These are phyloP conservation scores for Camelus dromedarius DNA, from an alignment of 2,113 vertebrate genomes.

Conservation along the genomic window DNA sequence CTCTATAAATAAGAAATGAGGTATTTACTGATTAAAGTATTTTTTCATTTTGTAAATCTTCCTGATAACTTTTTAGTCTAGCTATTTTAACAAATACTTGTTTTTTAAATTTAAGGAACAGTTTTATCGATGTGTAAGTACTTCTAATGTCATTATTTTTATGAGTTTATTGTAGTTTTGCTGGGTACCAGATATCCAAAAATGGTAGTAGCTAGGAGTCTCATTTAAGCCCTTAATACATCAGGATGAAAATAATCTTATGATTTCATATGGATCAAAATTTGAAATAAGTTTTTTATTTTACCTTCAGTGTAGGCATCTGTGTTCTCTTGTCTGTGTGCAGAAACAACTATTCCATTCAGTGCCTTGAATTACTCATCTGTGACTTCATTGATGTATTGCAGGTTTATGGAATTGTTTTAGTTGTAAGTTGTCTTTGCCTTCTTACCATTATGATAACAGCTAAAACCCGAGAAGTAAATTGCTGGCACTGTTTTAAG, in stretches of 20 bases:
- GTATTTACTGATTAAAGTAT: not conserved
- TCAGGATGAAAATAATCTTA: slow-evolving; percentile 30
- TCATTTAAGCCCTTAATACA: slow-evolving; percentile 47
- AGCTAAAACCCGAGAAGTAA: not conserved
- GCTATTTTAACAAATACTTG: not conserved
- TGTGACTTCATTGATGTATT: not conserved
- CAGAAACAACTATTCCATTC: slow-evolving; percentile 39
- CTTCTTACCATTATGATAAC: slow-evolving; percentile 30
- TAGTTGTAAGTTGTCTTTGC: not conserved
- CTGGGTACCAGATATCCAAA: not conserved
- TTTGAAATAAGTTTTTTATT: slow-evolving; percentile 15
- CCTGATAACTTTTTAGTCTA: not conserved
- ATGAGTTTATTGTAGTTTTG: slow-evolving; percentile 31
- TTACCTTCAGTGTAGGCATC: not conserved
- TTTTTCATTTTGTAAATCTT: not conserved
- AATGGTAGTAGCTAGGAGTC: slow-evolving; percentile 17
- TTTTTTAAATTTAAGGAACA: not conserved
- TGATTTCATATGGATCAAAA: slow-evolving; percentile 26
- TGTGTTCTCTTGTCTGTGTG: slow-evolving; percentile 46
- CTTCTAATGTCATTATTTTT: slow-evolving; percentile 27
- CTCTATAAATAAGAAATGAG: not conserved
- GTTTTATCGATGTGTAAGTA: not conserved
- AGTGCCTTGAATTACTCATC: slow-evolving; percentile 34
- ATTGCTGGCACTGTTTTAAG: slow-evolving; percentile 46
- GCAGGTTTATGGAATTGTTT: slow-evolving; percentile 41